Conservation (phyloP, 1,140 invertebrate genomes). For the Caerostris darwini region DNA sequence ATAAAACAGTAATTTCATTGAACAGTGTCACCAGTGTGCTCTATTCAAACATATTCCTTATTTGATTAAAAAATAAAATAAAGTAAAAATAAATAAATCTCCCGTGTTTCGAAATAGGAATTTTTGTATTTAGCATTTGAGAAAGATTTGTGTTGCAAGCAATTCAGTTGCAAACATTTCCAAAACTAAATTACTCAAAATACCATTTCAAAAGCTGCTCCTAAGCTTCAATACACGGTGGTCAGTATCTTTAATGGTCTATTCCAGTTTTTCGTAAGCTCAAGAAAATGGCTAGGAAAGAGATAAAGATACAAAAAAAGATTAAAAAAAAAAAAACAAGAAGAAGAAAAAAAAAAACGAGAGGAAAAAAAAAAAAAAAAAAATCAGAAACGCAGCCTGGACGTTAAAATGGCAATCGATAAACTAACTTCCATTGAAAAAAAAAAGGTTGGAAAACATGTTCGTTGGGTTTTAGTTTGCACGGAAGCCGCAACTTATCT, state of each 20-base stretch:
- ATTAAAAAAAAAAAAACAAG: neutral
- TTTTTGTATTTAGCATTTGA: neutral
- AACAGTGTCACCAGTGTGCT: neutral
- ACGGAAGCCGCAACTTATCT: conserved; percentile 61
- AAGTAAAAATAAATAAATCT: neutral
- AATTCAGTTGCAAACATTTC: conserved; percentile 4
- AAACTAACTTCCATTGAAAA: conserved; percentile 60
- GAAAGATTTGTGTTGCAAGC: neutral
- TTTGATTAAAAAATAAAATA: neutral
- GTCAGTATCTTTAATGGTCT: conserved; percentile 61
- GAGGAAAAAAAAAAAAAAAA: neutral
- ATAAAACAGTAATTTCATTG: neutral
- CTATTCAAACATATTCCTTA: neutral
- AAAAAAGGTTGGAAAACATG: conserved; percentile 52
- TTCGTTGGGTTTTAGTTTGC: conserved; percentile 46
- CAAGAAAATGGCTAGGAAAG: conserved; percentile 29
- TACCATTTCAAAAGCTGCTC: conserved; percentile 30
- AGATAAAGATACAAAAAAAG: neutral
- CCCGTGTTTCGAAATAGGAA: neutral
- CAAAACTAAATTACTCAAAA: conserved; percentile 8
- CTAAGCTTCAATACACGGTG: neutral
- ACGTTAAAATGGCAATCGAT: conserved; percentile 73
- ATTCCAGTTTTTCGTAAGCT: neutral
- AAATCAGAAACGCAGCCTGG: neutral
- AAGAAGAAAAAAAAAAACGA: neutral